These are phyloP conservation scores for Oophaga pumilio DNA, from an alignment of 2,113 vertebrate species.

Conservation along the genomic window DNA sequence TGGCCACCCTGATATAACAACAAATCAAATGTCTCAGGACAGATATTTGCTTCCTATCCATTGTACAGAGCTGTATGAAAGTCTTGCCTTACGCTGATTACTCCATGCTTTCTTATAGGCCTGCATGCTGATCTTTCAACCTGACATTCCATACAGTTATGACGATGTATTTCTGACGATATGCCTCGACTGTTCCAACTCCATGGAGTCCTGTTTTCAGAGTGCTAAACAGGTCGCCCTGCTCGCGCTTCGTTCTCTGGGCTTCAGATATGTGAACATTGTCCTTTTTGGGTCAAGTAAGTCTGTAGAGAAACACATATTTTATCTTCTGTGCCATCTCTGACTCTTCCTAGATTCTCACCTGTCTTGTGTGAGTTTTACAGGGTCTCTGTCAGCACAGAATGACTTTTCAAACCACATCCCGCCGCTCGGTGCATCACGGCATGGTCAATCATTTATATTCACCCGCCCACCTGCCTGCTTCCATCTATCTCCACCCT, in stretches of 20 bases:
- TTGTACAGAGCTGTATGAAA: background rate
- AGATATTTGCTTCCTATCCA: background rate
- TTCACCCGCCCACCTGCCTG: too few species aligned
- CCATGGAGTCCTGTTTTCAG: conserved; percentile 73
- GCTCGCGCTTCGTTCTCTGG: conserved; percentile 66
- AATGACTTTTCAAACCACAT: too few species aligned
- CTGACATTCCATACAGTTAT: conserved; percentile 67
- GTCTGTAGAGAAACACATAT: conserved; percentile 22
- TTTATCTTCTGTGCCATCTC: too few species aligned
- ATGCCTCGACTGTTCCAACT: conserved; percentile 81
- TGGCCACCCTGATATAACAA: too few species aligned
- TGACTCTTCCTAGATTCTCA: too few species aligned
- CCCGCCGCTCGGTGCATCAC: too few species aligned
- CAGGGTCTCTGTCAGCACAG: too few species aligned
- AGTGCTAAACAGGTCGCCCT: conserved; percentile 75
- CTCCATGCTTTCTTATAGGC: conserved; percentile 68
- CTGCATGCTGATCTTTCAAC: conserved; percentile 88
- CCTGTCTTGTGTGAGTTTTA: too few species aligned
- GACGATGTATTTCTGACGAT: conserved; percentile 71
- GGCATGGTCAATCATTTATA: too few species aligned
- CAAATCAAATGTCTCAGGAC: too few species aligned
- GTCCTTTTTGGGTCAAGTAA: conserved; percentile 79
- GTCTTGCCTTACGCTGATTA: background rate
- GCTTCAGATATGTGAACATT: conserved; percentile 69
- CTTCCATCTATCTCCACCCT: too few species aligned